Conservation (phyloP, 1,140 invertebrate genomes). For the Polypedilum pembai region DNA sequence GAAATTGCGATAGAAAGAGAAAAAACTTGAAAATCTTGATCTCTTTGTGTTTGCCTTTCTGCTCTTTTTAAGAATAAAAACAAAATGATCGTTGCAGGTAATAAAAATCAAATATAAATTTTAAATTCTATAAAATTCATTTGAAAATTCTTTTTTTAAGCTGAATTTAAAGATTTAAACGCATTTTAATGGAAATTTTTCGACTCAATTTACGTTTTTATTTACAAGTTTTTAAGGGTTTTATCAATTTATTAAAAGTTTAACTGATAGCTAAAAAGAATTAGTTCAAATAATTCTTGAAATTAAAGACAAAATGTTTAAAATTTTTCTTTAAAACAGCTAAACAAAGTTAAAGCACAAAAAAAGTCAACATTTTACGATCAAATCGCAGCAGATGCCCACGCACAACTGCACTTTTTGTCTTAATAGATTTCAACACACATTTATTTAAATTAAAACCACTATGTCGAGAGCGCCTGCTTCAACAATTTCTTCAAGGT, state of each 20-base stretch:
- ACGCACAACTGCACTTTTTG: not conserved
- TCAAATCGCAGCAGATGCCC: no score
- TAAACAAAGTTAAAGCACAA: no score
- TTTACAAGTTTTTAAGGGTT: not conserved
- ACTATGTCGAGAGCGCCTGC: not conserved
- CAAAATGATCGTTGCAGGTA: not conserved
- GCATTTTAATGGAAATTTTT: not conserved
- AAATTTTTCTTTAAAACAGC: no score
- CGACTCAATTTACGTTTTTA: not conserved
- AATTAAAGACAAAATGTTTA: no score
- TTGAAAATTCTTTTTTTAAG: no score
- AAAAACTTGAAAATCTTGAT: slow-evolving; percentile 19
- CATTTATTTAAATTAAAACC: not conserved
- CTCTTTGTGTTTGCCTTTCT: not conserved
- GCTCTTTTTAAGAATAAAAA: slow-evolving; percentile 3
- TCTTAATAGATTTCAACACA: slow-evolving; percentile 18
- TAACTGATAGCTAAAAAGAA: no score
- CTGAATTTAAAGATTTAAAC: not conserved
- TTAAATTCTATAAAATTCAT: no score
- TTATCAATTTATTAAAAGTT: no score
- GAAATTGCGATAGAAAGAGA: slow-evolving; percentile 4
- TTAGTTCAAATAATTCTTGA: no score
- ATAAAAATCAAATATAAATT: not conserved
- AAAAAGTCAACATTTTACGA: no score
- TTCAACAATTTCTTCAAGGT: not conserved